phyloP scores from a whole-genome alignment of 2,113 vertebrate species.

The Uria aalge region DNA sequence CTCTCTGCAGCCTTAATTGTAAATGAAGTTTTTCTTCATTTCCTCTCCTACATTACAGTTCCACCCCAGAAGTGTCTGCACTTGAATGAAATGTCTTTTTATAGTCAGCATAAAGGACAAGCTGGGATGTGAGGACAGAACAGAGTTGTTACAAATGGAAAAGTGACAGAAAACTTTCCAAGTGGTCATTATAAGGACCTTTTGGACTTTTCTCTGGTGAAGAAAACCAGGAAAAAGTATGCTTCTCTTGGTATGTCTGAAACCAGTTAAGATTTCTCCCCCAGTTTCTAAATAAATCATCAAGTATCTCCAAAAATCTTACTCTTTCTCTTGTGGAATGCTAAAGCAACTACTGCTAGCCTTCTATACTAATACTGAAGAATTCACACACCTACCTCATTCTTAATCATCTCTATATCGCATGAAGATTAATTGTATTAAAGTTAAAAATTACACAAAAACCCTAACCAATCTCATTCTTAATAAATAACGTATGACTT shows the following conservation, averaged over 20 bases:
- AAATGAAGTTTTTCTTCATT: conserved; percentile 20
- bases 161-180: background rate
- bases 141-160: background rate
- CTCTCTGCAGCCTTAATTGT: background rate
- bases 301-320: background rate
- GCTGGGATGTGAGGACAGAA: background rate
- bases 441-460: background rate
- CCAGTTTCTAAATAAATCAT: background rate
- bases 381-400: background rate
- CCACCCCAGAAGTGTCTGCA: background rate
- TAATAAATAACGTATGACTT: background rate
- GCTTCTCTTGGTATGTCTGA: background rate
- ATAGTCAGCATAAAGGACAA: background rate
- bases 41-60: background rate
- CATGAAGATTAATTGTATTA: background rate
- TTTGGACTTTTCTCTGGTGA: background rate
- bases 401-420: background rate
- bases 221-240: background rate
- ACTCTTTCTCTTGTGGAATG: background rate
- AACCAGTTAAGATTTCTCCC: background rate
- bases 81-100: background rate
- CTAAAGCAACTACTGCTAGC: background rate
- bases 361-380: background rate
- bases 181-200: background rate
- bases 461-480: background rate